Evolutionary conservation across 2,113 vertebrate genomes (phyloP).

Genomic region (Orthonyx spaldingii): DNA sequence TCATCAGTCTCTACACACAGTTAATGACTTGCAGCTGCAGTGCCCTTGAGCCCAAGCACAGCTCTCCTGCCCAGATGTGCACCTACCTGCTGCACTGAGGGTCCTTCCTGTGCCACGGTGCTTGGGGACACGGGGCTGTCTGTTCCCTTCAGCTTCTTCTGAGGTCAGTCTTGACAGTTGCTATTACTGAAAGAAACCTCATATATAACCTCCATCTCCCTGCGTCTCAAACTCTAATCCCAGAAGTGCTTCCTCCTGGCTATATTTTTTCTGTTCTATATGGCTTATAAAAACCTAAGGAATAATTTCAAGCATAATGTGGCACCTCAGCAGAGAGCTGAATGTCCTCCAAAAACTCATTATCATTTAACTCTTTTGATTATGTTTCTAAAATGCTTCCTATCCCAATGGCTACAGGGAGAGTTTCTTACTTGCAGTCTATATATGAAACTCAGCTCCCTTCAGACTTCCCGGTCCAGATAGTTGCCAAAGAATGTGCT

Average conservation of each 20-base stretch:
- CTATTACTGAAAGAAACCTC: background rate
- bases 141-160: background rate
- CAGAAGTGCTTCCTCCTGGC: background rate
- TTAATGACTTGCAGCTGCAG: background rate
- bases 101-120: accelerated
- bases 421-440: background rate
- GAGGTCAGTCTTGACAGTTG: background rate
- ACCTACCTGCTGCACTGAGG: background rate
- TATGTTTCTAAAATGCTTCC: background rate
- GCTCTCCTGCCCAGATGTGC: background rate
- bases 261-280: background rate
- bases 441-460: background rate
- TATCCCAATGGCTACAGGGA: background rate
- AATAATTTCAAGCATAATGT: background rate
- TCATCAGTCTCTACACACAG: background rate
- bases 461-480: background rate
- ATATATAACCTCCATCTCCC: background rate
- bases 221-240: background rate
- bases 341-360: background rate
- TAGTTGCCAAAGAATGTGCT: background rate
- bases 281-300: background rate
- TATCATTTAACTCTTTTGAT: background rate
- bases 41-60: background rate
- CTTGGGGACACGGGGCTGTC: background rate
- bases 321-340: background rate